A percentile compares a stretch with the other conserved stretches of the same genome.
phyloP scores from a whole-genome alignment of 2,888 invertebrate genomes.

The Agonopterix alstromeriana region DNA sequence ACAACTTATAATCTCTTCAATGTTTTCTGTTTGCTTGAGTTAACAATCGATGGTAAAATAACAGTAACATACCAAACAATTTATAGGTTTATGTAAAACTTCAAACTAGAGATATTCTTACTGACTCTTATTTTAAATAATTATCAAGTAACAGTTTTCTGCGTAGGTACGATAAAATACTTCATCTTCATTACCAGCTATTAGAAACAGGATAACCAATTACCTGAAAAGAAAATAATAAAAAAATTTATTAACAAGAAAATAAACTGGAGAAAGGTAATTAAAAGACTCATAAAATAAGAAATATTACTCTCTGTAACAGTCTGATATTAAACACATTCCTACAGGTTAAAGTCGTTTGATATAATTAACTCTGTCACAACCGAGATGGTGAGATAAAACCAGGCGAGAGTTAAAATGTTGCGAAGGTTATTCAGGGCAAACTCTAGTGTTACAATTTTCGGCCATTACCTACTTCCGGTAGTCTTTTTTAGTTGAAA shows the following conservation, averaged over 20 bases:
- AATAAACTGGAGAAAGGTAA: background rate
- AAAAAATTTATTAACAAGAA: slow-evolving; percentile 1
- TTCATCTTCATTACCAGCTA: slow-evolving; percentile 8
- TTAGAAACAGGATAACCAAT: slow-evolving; percentile 16
- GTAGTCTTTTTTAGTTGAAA: too few relatives aligned
- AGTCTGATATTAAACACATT: slow-evolving; percentile 1
- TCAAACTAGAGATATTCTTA: too few relatives aligned
- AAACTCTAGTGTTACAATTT: too few relatives aligned
- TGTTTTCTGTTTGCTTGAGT: too few relatives aligned
- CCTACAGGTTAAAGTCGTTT: slow-evolving; percentile 10
- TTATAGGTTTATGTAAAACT: too few relatives aligned
- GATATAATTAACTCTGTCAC: slow-evolving; percentile 17
- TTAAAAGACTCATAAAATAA: background rate
- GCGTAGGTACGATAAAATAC: background rate
- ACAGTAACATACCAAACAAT: too few relatives aligned
- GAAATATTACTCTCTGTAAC: background rate
- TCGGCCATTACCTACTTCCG: too few relatives aligned
- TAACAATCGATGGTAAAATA: too few relatives aligned
- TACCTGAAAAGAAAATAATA: slow-evolving; percentile 25
- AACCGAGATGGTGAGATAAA: slow-evolving; percentile 16
- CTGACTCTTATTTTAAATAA: too few relatives aligned
- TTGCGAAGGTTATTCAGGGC: slow-evolving; percentile 12
- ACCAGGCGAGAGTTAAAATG: slow-evolving; percentile 11
- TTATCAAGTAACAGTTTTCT: background rate
- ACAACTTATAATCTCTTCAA: too few relatives aligned